phyloP scores from a whole-genome alignment of 1,140 invertebrate species.

The Drosophila ananassae region DNA sequence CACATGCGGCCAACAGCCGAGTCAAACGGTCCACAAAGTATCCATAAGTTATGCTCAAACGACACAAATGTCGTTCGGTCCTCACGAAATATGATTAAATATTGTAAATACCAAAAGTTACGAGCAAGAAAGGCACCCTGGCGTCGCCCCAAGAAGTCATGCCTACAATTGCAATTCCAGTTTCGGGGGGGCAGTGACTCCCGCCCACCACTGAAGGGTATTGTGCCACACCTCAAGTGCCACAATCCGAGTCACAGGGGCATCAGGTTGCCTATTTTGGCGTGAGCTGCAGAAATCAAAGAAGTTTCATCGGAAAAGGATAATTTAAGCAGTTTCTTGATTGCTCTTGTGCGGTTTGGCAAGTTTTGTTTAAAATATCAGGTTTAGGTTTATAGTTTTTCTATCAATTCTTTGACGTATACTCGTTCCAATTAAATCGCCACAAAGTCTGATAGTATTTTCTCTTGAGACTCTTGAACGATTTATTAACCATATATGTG shows the following conservation, averaged over 20 bases:
- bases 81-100: slow-evolving; percentile 77
- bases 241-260: slow-evolving; percentile 40
- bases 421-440: no score
- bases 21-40: slow-evolving; percentile 33
- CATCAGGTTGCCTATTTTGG: slow-evolving; percentile 44
- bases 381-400: no score
- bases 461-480: neutral
- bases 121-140: slow-evolving; percentile 35
- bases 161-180: slow-evolving; percentile 27
- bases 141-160: slow-evolving; percentile 21
- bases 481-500: slow-evolving; percentile 22
- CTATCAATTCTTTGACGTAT: no score
- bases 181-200: slow-evolving; percentile 32
- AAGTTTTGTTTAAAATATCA: neutral
- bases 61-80: slow-evolving; percentile 46
- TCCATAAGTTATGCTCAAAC: slow-evolving; percentile 56
- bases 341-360: neutral
- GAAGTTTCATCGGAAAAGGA: slow-evolving; percentile 22
- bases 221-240: slow-evolving; percentile 38
- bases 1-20: slow-evolving; percentile 9
- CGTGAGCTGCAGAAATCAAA: slow-evolving; percentile 3
- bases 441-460: no score
- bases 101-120: slow-evolving; percentile 78
- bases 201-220: slow-evolving; percentile 29
- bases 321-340: neutral